Conservation (phyloP, 2,113 vertebrate genomes). For the Mirza zaza region DNA sequence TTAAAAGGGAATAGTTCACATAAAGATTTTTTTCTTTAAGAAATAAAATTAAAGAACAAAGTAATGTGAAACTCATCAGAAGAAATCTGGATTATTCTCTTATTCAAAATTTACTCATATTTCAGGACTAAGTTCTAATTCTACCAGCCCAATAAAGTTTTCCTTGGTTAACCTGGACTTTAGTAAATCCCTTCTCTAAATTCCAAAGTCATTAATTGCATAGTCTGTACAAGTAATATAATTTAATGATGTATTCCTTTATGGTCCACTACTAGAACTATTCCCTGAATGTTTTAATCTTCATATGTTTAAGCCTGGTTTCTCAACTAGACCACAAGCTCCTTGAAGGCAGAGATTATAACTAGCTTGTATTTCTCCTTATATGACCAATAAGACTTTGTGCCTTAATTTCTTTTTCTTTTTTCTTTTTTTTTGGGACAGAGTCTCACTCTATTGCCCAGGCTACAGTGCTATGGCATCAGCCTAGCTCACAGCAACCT, state of each 20-base stretch:
- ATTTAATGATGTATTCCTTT: neutral
- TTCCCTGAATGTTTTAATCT: conserved; percentile 40
- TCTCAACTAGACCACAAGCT: conserved; percentile 13
- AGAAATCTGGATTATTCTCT: conserved; percentile 1
- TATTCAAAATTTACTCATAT: conserved; percentile 2
- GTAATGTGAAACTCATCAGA: conserved; percentile 20
- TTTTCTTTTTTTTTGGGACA: too few relatives aligned
- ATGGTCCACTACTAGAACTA: neutral
- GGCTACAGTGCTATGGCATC: too few relatives aligned
- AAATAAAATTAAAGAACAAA: neutral
- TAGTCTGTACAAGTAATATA: neutral
- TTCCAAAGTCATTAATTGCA: neutral
- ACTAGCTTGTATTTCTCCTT: conserved; percentile 5
- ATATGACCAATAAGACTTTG: neutral
- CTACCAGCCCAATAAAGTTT: neutral
- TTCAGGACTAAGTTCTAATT: conserved; percentile 38
- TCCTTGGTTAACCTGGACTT: neutral
- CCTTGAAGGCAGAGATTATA: neutral
- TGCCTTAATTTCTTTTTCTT: conserved; percentile 8
- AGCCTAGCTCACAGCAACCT: too few relatives aligned
- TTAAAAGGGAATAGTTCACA: conserved; percentile 20
- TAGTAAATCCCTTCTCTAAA: conserved; percentile 30
- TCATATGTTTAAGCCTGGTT: neutral
- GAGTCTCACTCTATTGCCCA: too few relatives aligned
- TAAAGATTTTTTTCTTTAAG: neutral